Percentiles rank a stretch among this genome's conserved stretches.
Conservation (phyloP, 2,888 invertebrate species). For the Erebia ligea region DNA sequence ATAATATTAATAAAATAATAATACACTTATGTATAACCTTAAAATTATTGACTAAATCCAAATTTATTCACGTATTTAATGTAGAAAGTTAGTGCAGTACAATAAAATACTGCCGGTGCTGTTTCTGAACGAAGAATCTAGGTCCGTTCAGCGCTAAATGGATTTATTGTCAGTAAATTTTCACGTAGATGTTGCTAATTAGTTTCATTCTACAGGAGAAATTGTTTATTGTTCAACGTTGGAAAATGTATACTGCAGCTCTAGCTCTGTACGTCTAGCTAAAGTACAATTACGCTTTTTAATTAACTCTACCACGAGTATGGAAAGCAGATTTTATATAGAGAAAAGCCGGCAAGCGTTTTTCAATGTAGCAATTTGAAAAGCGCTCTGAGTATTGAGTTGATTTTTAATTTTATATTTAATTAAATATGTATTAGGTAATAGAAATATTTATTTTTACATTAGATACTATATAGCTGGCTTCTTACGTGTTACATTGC, state of each 20-base stretch:
- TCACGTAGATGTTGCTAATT: conserved; percentile 72
- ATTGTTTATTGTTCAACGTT: conserved; percentile 68
- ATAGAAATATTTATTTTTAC: too few species aligned
- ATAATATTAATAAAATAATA: too few species aligned
- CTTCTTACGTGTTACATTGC: too few species aligned
- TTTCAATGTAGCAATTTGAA: conserved; percentile 59
- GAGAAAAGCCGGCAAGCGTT: background rate
- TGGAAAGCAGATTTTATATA: too few species aligned
- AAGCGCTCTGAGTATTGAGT: too few species aligned
- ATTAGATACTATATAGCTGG: too few species aligned
- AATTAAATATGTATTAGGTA: too few species aligned
- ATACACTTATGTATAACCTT: too few species aligned
- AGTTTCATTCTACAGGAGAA: conserved; percentile 65
- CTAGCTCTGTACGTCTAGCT: conserved; percentile 8
- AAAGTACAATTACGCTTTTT: background rate
- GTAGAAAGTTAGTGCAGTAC: background rate
- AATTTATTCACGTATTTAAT: background rate
- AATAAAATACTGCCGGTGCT: conserved; percentile 40
- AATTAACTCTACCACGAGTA: too few species aligned
- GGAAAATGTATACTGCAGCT: conserved; percentile 52
- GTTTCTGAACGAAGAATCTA: conserved; percentile 74
- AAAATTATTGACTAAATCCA: background rate
- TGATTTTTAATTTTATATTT: too few species aligned
- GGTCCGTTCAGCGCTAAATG: conserved; percentile 71
- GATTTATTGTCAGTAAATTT: conserved; percentile 73